A percentile compares a stretch with the other conserved stretches of the same genome.
Evolutionary conservation across 2,113 vertebrate species (phyloP).

Genomic region (Edolisoma coerulescens): DNA sequence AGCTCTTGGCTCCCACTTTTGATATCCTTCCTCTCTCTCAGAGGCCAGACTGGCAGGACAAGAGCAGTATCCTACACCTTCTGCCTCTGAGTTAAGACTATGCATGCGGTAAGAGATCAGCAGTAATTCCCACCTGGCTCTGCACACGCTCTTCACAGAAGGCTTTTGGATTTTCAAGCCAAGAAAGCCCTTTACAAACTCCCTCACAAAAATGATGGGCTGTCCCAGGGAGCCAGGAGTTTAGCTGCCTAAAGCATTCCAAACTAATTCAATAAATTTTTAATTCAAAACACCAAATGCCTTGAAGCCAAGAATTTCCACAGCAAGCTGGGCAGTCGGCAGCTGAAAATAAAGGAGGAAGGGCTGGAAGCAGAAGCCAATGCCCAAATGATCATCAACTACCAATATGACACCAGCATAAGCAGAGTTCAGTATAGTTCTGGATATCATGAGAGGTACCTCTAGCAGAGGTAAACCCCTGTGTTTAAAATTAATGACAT

Average conservation of each 20-base stretch:
- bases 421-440: neutral
- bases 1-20: neutral
- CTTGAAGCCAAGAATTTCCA: neutral
- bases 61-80: neutral
- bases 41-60: neutral
- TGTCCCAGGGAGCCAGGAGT: neutral
- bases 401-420: fast-evolving
- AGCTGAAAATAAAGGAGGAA: neutral
- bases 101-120: neutral
- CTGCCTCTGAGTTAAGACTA: neutral
- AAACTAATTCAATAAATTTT: neutral
- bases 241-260: neutral
- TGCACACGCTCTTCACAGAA: neutral
- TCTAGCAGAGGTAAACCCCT: neutral
- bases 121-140: neutral
- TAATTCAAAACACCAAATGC: neutral
- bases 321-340: neutral
- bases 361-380: neutral
- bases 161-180: neutral
- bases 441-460: neutral
- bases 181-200: neutral
- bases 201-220: neutral
- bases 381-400: neutral
- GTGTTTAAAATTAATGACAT: neutral
- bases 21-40: neutral